Conservation (phyloP, 2,113 vertebrate genomes). For the Sceloporus tristichus region DNA sequence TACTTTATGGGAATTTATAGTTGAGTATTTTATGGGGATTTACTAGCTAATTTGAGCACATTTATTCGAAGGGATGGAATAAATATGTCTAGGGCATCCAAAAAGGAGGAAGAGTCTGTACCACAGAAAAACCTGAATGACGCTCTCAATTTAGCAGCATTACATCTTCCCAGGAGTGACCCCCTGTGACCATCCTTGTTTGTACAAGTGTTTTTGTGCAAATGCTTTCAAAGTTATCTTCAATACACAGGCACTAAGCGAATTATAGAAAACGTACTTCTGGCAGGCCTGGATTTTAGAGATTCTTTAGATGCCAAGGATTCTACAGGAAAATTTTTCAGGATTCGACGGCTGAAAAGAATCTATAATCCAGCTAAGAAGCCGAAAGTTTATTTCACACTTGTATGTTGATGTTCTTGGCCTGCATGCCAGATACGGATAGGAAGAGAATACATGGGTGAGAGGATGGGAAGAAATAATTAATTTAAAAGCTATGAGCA, state of each 20-base stretch:
- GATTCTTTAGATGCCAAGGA: conserved; percentile 33
- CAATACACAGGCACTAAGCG: conserved; percentile 18
- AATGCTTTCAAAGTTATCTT: conserved; percentile 32
- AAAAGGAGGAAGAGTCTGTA: conserved; percentile 49
- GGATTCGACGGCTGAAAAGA: conserved; percentile 40
- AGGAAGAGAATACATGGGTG: conserved; percentile 40
- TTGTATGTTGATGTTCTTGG: conserved; percentile 50
- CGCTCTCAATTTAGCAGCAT: conserved; percentile 27
- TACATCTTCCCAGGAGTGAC: conserved; percentile 38
- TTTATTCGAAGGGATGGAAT: conserved; percentile 18
- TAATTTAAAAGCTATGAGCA: neutral
- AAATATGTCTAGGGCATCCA: too few relatives aligned
- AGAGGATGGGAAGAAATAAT: neutral
- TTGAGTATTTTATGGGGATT: neutral
- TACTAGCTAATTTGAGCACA: conserved; percentile 22
- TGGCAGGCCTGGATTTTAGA: neutral
- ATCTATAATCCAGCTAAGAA: conserved; percentile 59
- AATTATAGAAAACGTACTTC: conserved; percentile 13
- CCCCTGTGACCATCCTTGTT: conserved; percentile 14
- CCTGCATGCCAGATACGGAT: conserved; percentile 27
- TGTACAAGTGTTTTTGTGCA: conserved; percentile 35
- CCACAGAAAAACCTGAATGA: conserved; percentile 55
- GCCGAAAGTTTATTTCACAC: conserved; percentile 36
- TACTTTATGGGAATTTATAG: too few relatives aligned
- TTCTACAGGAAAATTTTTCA: conserved; percentile 43